These are phyloP conservation scores for Mermis nigrescens DNA, from an alignment of 2,888 invertebrate genomes.

Conservation along the genomic window DNA sequence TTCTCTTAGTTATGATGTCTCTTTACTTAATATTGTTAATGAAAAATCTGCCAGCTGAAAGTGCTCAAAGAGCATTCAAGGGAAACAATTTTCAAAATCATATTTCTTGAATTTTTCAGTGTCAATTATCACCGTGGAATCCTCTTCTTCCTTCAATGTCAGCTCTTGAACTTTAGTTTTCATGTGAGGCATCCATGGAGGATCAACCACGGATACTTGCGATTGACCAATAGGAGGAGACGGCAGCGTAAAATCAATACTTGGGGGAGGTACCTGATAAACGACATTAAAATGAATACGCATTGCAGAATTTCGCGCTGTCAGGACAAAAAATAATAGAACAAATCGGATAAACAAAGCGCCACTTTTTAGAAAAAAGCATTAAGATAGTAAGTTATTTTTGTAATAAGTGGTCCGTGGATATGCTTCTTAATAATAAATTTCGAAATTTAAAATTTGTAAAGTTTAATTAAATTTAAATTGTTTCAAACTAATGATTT, in stretches of 20 bases:
- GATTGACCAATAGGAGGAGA: conserved; percentile 93
- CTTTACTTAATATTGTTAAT: no score
- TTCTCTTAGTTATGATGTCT: no score
- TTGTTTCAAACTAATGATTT: no score
- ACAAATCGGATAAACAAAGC: not conserved
- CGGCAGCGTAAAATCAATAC: conserved; percentile 93
- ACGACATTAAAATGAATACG: no score
- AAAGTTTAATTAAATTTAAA: no score
- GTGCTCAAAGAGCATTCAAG: no score
- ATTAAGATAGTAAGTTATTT: not conserved
- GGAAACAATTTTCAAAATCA: no score
- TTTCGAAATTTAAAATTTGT: no score
- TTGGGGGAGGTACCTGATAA: conserved; percentile 69
- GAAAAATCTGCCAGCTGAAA: no score
- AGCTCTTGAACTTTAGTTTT: conserved; percentile 98
- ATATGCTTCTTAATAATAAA: no score
- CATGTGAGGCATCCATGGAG: conserved; percentile 93
- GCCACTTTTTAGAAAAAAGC: not conserved
- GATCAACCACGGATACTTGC: conserved; percentile 44
- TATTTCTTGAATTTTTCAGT: no score
- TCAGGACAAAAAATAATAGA: not conserved
- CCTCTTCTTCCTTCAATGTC: conserved; percentile 82
- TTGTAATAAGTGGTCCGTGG: no score
- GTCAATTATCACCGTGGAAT: conserved; percentile 34
- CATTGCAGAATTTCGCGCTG: not conserved